A percentile compares a stretch with the other conserved stretches of the same genome.
Evolutionary conservation across 2,888 invertebrate genomes (phyloP).

Genomic region (Drosophila maculinotata): DNA sequence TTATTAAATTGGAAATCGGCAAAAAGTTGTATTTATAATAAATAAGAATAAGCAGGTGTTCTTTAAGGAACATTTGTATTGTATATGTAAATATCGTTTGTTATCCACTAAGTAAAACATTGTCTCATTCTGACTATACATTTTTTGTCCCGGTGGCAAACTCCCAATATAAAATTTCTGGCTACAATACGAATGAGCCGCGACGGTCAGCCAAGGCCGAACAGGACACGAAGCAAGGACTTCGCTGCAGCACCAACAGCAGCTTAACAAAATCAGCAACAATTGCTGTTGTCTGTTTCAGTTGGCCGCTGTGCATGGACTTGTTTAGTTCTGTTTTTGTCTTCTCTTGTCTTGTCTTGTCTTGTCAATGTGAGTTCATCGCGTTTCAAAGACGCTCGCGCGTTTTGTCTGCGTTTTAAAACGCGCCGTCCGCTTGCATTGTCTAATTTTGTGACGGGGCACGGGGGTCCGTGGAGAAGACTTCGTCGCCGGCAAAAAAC

Average conservation of each 20-base stretch:
- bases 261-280: constrained; percentile 77
- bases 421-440: constrained; percentile 35
- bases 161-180: constrained; percentile 20
- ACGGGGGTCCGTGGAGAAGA: neutral
- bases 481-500: constrained; percentile 18
- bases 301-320: constrained; percentile 77
- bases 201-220: constrained; percentile 49
- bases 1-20: too few species aligned
- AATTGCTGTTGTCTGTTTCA: constrained; percentile 73
- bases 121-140: neutral
- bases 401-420: constrained; percentile 49
- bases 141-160: constrained; percentile 1
- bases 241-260: constrained; percentile 41
- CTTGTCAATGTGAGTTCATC: constrained; percentile 17
- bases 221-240: constrained; percentile 53
- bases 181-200: constrained; percentile 40
- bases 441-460: constrained; percentile 48
- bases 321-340: constrained; percentile 56
- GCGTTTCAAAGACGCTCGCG: constrained; percentile 25
- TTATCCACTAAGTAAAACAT: neutral
- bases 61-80: neutral
- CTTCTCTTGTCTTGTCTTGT: constrained; percentile 21
- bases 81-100: neutral
- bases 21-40: too few species aligned
- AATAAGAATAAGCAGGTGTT: too few species aligned